A percentile compares a stretch with the other conserved stretches of the same genome.
These are phyloP conservation scores for Pristionchus fissidentatus DNA, from an alignment of 2,888 invertebrate species.

Conservation along the genomic window DNA sequence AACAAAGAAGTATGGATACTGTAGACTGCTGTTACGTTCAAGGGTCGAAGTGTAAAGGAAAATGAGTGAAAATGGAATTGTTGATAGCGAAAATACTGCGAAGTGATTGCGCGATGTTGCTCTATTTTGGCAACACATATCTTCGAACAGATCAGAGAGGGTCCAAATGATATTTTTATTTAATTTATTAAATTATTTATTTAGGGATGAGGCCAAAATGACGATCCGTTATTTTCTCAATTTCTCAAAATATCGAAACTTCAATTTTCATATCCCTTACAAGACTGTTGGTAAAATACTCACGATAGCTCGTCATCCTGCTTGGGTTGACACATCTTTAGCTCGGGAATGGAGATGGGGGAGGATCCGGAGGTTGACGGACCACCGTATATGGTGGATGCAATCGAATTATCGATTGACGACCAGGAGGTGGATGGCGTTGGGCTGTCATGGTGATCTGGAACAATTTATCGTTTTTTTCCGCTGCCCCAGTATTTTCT, in stretches of 20 bases:
- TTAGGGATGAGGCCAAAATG: no score
- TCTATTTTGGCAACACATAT: no score
- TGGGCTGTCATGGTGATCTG: slow-evolving; percentile 11
- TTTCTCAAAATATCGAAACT: no score
- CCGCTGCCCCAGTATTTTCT: not conserved
- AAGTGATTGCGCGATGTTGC: no score
- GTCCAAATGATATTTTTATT: not conserved
- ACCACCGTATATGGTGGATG: slow-evolving; percentile 31
- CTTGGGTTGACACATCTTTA: not conserved
- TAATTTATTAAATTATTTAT: no score
- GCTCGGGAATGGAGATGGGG: slow-evolving; percentile 32
- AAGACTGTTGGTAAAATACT: not conserved
- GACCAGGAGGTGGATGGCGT: slow-evolving; percentile 37
- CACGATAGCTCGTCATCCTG: slow-evolving; percentile 30
- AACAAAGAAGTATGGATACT: not conserved
- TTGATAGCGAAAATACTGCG: slow-evolving; percentile 13
- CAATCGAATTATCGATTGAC: slow-evolving; percentile 10
- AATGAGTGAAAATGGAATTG: not conserved
- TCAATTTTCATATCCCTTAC: no score
- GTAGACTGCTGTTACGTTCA: not conserved
- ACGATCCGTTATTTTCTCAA: no score
- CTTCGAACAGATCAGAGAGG: no score
- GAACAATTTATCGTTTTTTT: not conserved
- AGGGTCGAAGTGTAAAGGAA: not conserved
- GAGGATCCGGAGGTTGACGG: slow-evolving; percentile 2